Evolutionary conservation across 2,888 invertebrate species (phyloP), one percentile per base, ranked within the genome.

Genomic region (Pollenia labialis): DNA sequence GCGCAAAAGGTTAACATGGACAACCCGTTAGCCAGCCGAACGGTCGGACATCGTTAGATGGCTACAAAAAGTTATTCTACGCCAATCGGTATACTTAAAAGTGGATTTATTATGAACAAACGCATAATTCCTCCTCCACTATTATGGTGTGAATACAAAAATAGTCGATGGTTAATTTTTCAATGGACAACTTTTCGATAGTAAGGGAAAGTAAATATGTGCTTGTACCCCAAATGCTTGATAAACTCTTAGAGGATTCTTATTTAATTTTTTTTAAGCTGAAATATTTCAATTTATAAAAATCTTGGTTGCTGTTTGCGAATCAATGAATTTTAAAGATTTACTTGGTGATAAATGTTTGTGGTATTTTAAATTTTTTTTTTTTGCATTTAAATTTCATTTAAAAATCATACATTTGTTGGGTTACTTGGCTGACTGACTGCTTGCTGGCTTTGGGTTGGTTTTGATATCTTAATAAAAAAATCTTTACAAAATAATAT

Each of bases 401-500:
- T 44, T 74, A 64, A 42, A 52, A 56, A 16, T 84, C 48, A 60
- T 42, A 23, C 52, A 69, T 44, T 54, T 72, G 11, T 54, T 79
- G 44, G 12, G 4, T 77, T 52, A 56, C 60, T 40, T n/a, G 32
- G 52, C 40, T 54, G 52, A 42, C 40, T n/a, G 60, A 54, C 54
- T 68, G 58, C 71, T 77, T 68, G 58, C 71, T 77, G 76, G 60
- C 68, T 44, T 46, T 83, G 75, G 50, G 54, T 77, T 71, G 48
- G 71, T 69, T 77, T 54, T 64, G 3, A 10, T 82, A 86, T 86
- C 85, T 75, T 16, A 50, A 50, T 71, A 23, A 54, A 81, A 77
- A 82, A 71, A 82, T 85, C 85, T 85, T 44, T 42, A 85, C 80
- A 66, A 81, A 81, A 83, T 77, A 76, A 85, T 76, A 80, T 76